A percentile compares a stretch with the other conserved stretches of the same genome.
These are phyloP conservation scores for Tinamus major DNA, from an alignment of 2,797 vertebrate species.

Conservation along the genomic window DNA sequence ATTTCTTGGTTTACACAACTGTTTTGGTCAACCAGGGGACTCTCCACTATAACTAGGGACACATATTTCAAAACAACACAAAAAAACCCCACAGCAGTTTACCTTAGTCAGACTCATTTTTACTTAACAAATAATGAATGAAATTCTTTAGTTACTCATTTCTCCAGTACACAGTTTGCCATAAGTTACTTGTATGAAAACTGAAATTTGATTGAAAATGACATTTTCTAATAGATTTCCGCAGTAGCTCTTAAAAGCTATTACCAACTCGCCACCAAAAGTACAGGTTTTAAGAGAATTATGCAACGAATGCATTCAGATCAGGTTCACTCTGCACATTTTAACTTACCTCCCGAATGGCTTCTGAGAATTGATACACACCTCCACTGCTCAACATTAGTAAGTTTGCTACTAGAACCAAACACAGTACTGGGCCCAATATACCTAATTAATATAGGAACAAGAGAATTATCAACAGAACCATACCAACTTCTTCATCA, in stretches of 20 bases:
- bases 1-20: background rate
- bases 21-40: background rate
- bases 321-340: background rate
- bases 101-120: background rate
- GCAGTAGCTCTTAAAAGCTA: background rate
- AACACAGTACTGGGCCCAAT: slow-evolving; percentile 98
- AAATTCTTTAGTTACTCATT: background rate
- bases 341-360: slow-evolving; percentile 92
- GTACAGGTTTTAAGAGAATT: accelerated
- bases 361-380: slow-evolving; percentile 96
- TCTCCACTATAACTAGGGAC: background rate
- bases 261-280: background rate
- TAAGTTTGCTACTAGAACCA: slow-evolving; percentile 95
- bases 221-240: background rate
- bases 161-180: background rate
- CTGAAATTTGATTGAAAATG: background rate
- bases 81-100: too few species aligned
- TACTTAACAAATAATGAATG: background rate
- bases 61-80: background rate
- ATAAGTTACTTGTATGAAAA: background rate
- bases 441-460: slow-evolving; percentile 80
- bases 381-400: slow-evolving; percentile 98
- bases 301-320: background rate
- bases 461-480: background rate
- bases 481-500: background rate